Conservation (phyloP, 2,113 vertebrate species). For the Salvelinus fontinalis region DNA sequence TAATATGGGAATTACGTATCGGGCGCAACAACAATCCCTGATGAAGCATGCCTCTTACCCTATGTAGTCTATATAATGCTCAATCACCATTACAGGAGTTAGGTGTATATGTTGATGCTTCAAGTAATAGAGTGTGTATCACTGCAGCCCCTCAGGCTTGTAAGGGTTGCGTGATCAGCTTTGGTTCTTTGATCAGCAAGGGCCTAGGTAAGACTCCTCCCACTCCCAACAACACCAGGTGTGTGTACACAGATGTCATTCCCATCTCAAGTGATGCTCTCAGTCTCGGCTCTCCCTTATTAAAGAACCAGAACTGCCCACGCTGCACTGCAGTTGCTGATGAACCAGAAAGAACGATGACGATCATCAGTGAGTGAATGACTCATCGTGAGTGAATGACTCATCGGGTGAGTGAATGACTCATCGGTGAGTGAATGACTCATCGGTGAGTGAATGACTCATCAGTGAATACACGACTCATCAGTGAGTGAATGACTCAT, state of each 20-base stretch:
- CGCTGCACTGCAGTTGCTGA: background rate
- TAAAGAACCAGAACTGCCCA: background rate
- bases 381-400: no score
- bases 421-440: no score
- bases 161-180: conserved; percentile 49
- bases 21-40: conserved; percentile 18
- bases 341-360: background rate
- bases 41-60: conserved; percentile 28
- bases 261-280: background rate
- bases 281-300: background rate
- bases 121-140: conserved; percentile 20
- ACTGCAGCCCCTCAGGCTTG: conserved; percentile 36
- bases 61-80: conserved; percentile 40
- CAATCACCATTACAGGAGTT: conserved; percentile 50
- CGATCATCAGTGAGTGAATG: no score
- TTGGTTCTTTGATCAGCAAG: conserved; percentile 16
- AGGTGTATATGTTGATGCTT: conserved; percentile 47
- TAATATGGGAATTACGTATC: background rate
- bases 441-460: background rate
- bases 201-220: conserved; percentile 11
- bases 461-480: no score
- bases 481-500: no score
- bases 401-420: no score
- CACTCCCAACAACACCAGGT: background rate
- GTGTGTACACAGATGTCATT: background rate